Evolutionary conservation across 2,797 vertebrate genomes (phyloP), one percentile per base, ranked within the genome.

Genomic region (Glyptemys insculpta): DNA sequence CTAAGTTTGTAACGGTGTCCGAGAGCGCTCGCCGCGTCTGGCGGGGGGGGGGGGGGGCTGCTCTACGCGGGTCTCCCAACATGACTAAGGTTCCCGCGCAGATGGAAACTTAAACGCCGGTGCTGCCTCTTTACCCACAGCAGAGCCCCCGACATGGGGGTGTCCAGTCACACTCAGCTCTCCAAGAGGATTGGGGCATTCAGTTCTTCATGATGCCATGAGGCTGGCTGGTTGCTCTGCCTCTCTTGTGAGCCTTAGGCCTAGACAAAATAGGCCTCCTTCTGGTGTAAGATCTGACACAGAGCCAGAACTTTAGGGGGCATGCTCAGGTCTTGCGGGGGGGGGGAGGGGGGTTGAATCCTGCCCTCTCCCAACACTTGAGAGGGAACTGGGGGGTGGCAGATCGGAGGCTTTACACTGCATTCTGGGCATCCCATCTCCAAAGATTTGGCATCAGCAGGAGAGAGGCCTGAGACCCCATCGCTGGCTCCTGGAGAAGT

Each of bases 11-110:
- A 59, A 29, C 6, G 1, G 12, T 31, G 29, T 62, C 29, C 5
- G 6, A 14, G 15, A 21, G 9, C 8, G 18, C n/a, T 68, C 19
- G 2, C 65, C 3, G 10, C 9, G 2, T 37, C 19, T 10, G 18
- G 18, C n/a, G 25, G 16, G n/a, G 18, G n/a, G 14, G 18, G 65
- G 25, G 16, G 19, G 18, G n/a, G 15, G 9, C 19, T 21, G 18
- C 37, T 37, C n/a, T 5, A 37, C 9, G 5, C 6, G n/a, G 34
- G 4, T 37, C 65, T 68, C 65, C n/a, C 34, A 68, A n/a, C n/a
- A 23, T 18, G 31, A 65, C 62, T 18, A n/a, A 11, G n/a, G 19
- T 5, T 10, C 65, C 19, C 2, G 18, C 1, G n/a, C 18, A 5
- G 18, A 68, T 68, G 65, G 65, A n/a, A 34, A 7, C 16, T 19